phyloP scores from a whole-genome alignment of 2,113 vertebrate species.

The Laticauda colubrina region DNA sequence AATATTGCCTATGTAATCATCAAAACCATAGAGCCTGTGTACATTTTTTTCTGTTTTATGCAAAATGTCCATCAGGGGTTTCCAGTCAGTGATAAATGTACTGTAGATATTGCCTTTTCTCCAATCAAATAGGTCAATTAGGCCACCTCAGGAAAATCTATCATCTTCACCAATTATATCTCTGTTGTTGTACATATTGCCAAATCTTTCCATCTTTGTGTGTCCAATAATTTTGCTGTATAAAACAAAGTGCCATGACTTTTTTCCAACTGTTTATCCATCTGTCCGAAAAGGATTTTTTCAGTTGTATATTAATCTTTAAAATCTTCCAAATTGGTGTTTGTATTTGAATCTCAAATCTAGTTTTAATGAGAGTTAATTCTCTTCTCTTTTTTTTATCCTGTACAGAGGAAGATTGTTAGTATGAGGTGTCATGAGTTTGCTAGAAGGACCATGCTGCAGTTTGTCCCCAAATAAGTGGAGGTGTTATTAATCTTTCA shows the following conservation, averaged over 20 bases:
- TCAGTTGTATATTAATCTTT: neutral
- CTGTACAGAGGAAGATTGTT: neutral
- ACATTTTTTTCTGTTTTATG: neutral
- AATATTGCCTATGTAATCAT: neutral
- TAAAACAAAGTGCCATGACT: neutral
- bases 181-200: neutral
- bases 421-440: neutral
- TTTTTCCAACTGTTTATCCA: neutral
- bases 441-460: neutral
- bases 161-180: neutral
- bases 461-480: neutral
- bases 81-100: neutral
- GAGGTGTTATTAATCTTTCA: neutral
- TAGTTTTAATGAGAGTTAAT: neutral
- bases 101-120: neutral
- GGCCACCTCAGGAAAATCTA: neutral
- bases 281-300: too few species aligned
- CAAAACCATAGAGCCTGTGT: neutral
- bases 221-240: neutral
- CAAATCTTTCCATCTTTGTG: too few species aligned
- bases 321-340: neutral
- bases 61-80: neutral
- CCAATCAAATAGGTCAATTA: neutral
- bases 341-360: neutral
- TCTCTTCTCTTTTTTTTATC: neutral